A percentile compares a stretch with the other conserved stretches of the same genome.
These are phyloP conservation scores for Phalanger gymnotis DNA, from an alignment of 2,797 vertebrate genomes.

Conservation along the genomic window DNA sequence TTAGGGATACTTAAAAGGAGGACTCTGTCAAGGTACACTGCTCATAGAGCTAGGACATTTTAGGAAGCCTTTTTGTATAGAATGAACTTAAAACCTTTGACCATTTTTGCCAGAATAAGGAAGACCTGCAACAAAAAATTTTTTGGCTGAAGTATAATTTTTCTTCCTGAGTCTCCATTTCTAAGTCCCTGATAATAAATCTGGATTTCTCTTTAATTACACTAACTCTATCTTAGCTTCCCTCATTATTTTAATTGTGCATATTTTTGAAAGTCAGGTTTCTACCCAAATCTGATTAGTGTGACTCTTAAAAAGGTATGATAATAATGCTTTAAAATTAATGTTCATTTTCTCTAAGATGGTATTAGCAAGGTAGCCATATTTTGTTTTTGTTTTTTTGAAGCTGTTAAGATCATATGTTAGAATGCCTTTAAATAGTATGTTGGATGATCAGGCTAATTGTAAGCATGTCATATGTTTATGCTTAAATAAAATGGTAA, in stretches of 20 bases:
- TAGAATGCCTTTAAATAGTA: not conserved
- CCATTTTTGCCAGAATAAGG: slow-evolving; percentile 5
- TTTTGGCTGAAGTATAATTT: slow-evolving; percentile 49
- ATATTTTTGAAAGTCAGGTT: slow-evolving; percentile 52
- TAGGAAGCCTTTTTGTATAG: slow-evolving; percentile 19
- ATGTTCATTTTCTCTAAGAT: slow-evolving; percentile 42
- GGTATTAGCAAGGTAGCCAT: not conserved
- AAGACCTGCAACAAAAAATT: slow-evolving; percentile 47
- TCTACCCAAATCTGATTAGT: slow-evolving; percentile 27
- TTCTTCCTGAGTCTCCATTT: slow-evolving; percentile 38
- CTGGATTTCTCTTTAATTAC: slow-evolving; percentile 38
- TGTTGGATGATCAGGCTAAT: not conserved
- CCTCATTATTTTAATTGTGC: slow-evolving; percentile 32
- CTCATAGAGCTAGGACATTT: slow-evolving; percentile 27
- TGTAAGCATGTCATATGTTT: slow-evolving; percentile 41
- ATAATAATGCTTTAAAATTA: slow-evolving; percentile 21
- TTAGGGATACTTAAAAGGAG: slow-evolving; percentile 2
- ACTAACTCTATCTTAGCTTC: slow-evolving; percentile 32
- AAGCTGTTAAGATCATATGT: slow-evolving; percentile 25
- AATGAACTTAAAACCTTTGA: slow-evolving; percentile 32
- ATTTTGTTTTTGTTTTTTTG: slow-evolving; percentile 22
- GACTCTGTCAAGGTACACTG: slow-evolving; percentile 57
- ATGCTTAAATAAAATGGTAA: not conserved
- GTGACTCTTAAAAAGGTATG: slow-evolving; percentile 26
- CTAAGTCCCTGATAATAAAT: slow-evolving; percentile 18